Conservation (phyloP, 1,140 invertebrate species). For the Notospermus geniculatus region DNA sequence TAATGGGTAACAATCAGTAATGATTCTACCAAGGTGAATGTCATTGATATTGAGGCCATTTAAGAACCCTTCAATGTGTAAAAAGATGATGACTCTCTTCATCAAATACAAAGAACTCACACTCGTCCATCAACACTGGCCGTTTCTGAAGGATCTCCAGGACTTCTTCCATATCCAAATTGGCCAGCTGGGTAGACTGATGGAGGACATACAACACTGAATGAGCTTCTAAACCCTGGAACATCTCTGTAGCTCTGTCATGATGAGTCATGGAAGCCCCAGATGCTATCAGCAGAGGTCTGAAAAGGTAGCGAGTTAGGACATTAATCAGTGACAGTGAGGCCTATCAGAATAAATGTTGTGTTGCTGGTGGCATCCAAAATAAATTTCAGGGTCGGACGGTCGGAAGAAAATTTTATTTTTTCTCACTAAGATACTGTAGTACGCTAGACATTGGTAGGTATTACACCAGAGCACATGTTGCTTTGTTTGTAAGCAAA, state of each 20-base stretch:
- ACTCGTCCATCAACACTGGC: conserved; percentile 23
- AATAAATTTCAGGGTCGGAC: no score
- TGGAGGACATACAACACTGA: conserved; percentile 51
- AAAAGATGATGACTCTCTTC: no score
- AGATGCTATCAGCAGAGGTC: conserved; percentile 31
- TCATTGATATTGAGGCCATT: not conserved
- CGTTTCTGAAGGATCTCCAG: conserved; percentile 41
- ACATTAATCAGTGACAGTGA: not conserved
- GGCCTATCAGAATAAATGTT: no score
- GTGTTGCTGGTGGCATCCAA: no score
- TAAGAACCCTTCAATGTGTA: not conserved
- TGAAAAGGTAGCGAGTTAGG: conserved; percentile 11
- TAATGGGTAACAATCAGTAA: not conserved
- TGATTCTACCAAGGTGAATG: not conserved
- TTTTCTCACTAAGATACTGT: no score
- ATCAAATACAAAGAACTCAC: no score
- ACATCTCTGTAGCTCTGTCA: conserved; percentile 39
- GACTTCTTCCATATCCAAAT: conserved; percentile 41
- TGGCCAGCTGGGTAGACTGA: conserved; percentile 38
- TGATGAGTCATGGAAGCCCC: conserved; percentile 23
- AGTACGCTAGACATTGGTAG: no score
- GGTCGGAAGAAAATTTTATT: no score
- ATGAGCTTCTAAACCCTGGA: conserved; percentile 45
- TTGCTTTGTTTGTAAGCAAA: no score
- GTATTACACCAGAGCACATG: no score